Conservation (phyloP, 2,888 invertebrate genomes). For the Dichetophora obliterata region DNA sequence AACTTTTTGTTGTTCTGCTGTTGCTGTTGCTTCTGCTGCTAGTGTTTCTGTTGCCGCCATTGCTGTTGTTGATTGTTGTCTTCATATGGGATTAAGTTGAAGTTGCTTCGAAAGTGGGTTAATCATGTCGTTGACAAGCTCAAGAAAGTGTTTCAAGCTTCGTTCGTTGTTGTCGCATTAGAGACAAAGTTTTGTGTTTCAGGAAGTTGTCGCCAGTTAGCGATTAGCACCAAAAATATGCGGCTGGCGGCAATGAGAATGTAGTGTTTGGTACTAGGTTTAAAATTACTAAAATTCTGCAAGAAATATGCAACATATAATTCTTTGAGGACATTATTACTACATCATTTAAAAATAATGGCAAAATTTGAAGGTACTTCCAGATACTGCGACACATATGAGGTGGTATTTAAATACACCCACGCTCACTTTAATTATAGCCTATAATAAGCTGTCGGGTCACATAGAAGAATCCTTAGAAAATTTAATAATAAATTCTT, state of each 20-base stretch:
- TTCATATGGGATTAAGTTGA: conserved; percentile 21
- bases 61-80: conserved; percentile 22
- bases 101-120: conserved; percentile 43
- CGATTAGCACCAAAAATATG: neutral
- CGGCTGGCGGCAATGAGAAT: neutral
- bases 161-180: neutral
- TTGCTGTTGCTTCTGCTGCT: conserved; percentile 21
- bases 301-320: too few species aligned
- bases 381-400: too few species aligned
- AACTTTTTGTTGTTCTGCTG: conserved; percentile 14
- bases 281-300: neutral
- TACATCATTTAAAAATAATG: too few species aligned
- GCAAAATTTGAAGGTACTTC: too few species aligned
- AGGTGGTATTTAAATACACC: too few species aligned
- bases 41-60: conserved; percentile 29
- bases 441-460: too few species aligned
- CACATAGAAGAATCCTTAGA: too few species aligned
- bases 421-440: too few species aligned
- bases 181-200: conserved; percentile 31
- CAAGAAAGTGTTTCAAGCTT: neutral
- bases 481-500: too few species aligned
- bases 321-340: too few species aligned
- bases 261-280: neutral
- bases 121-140: conserved; percentile 44
- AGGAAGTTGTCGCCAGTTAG: conserved; percentile 26